These are phyloP conservation scores for Pterocles burchelli DNA, from an alignment of 2,113 vertebrate genomes.

Conservation along the genomic window DNA sequence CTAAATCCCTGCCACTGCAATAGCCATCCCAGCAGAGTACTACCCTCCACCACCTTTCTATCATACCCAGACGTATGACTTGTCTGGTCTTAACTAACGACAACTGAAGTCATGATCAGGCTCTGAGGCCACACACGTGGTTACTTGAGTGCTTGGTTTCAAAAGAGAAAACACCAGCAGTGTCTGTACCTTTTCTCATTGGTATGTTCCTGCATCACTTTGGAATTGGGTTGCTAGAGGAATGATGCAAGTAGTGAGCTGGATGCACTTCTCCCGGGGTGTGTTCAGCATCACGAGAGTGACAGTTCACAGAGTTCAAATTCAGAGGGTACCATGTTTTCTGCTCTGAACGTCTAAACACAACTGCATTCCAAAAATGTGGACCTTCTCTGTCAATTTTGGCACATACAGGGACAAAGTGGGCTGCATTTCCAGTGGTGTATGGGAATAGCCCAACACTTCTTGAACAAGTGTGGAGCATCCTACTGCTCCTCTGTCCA, in stretches of 20 bases:
- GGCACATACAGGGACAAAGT: not conserved
- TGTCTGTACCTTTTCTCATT: not conserved
- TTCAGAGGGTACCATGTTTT: not conserved
- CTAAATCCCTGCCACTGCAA: not conserved
- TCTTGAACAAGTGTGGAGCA: not conserved
- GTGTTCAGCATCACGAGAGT: not conserved
- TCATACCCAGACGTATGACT: not conserved
- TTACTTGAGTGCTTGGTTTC: not conserved
- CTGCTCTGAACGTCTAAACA: not conserved
- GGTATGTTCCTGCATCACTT: not conserved
- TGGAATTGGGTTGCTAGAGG: not conserved
- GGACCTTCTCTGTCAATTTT: not conserved
- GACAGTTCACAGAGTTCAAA: not conserved
- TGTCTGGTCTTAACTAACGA: not conserved
- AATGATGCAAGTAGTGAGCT: not conserved
- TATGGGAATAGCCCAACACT: too few species aligned
- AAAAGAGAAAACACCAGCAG: not conserved
- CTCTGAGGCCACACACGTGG: not conserved
- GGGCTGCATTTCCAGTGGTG: not conserved
- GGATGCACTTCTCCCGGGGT: not conserved
- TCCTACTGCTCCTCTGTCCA: not conserved
- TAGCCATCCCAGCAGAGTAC: not conserved
- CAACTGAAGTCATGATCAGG: not conserved
- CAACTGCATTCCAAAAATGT: not conserved
- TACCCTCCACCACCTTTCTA: slow-evolving; percentile 7